These are phyloP conservation scores for Thera britannica DNA, from an alignment of 2,888 invertebrate genomes.

Conservation along the genomic window DNA sequence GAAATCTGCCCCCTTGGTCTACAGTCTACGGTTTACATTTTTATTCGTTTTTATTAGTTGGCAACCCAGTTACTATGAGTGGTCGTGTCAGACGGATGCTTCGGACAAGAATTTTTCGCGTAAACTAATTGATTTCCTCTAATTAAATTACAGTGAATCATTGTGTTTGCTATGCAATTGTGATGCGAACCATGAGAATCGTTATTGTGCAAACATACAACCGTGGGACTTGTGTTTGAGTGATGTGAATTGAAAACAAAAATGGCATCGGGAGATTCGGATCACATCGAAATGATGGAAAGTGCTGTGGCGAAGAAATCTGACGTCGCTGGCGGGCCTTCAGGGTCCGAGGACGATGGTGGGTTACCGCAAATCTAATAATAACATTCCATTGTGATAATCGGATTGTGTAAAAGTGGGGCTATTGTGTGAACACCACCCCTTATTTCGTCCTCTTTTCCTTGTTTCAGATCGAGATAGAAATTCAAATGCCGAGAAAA, in stretches of 20 bases:
- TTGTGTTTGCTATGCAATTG: conserved; percentile 74
- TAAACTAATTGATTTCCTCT: conserved; percentile 81
- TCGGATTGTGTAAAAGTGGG: conserved; percentile 53
- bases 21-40: background rate
- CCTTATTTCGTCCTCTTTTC: conserved; percentile 59
- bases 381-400: conserved; percentile 60
- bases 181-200: conserved; percentile 79
- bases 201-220: conserved; percentile 68
- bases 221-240: conserved; percentile 74
- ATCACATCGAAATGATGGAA: conserved; percentile 91
- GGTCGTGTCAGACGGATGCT: conserved; percentile 81
- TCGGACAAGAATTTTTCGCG: conserved; percentile 76
- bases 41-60: conserved; percentile 45
- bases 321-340: conserved; percentile 83
- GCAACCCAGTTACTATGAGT: conserved; percentile 75
- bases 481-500: conserved; percentile 85
- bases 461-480: conserved; percentile 85
- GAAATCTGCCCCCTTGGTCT: too few relatives aligned
- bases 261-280: conserved; percentile 94
- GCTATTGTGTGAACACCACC: conserved; percentile 52
- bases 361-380: conserved; percentile 69
- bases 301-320: conserved; percentile 86
- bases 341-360: conserved; percentile 86
- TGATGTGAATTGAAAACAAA: conserved; percentile 79
- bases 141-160: conserved; percentile 82